These are phyloP conservation scores for Periphyllus acericola DNA, from an alignment of 2,888 invertebrate species.

Conservation along the genomic window DNA sequence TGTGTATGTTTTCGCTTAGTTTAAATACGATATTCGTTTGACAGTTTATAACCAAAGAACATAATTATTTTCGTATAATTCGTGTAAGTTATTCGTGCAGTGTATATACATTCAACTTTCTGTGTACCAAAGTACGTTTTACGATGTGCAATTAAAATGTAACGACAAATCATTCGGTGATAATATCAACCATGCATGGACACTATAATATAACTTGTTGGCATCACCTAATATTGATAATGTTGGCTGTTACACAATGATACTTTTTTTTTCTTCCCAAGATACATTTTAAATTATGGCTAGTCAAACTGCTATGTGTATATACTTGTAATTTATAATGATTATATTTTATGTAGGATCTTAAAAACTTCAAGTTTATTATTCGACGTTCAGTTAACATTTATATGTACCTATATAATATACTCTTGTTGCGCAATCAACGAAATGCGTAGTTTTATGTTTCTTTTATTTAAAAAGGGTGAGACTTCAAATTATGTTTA, in stretches of 20 bases:
- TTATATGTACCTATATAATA: too few species aligned
- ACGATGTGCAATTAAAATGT: slow-evolving; percentile 52
- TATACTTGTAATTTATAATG: background rate
- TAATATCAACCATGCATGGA: slow-evolving; percentile 39
- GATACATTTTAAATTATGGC: background rate
- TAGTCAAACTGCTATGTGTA: background rate
- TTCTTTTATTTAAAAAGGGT: background rate
- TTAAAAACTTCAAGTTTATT: background rate
- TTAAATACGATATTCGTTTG: too few species aligned
- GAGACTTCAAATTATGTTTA: background rate
- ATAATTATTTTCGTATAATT: background rate
- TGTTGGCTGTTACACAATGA: background rate
- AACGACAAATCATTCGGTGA: slow-evolving; percentile 55
- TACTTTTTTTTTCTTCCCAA: background rate
- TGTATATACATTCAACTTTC: slow-evolving; percentile 26
- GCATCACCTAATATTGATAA: background rate
- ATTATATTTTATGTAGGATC: background rate
- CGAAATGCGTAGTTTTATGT: background rate
- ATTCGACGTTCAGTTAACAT: background rate
- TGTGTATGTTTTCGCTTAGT: too few species aligned
- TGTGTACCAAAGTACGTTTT: slow-evolving; percentile 31
- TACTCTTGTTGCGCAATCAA: background rate
- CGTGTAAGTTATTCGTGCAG: background rate
- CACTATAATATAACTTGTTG: slow-evolving; percentile 22
- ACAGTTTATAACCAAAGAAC: too few species aligned